phyloP scores from a whole-genome alignment of 2,888 invertebrate species.

The Phaedon cochleariae region DNA sequence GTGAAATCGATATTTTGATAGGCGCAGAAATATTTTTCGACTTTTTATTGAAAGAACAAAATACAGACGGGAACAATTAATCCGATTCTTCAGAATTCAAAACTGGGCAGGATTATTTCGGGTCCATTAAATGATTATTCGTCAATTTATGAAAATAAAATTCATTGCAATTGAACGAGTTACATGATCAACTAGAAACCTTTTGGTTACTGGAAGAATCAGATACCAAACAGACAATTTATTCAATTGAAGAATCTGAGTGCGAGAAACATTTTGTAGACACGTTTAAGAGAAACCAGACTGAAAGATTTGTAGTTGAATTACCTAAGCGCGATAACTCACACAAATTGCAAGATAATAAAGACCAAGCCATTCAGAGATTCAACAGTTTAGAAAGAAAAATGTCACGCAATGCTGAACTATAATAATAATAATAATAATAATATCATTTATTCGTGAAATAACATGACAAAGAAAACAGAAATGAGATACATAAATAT shows the following conservation, averaged over 20 bases:
- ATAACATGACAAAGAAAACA: no score
- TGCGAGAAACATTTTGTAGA: constrained; percentile 22
- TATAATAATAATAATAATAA: no score
- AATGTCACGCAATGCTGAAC: no score
- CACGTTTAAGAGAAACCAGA: constrained; percentile 3
- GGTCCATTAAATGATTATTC: constrained; percentile 1
- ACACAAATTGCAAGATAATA: neutral
- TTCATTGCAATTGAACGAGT: neutral
- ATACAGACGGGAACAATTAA: neutral
- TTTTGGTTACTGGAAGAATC: neutral
- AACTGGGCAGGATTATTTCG: constrained; percentile 23
- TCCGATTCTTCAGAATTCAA: constrained; percentile 14
- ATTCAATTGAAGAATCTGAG: constrained; percentile 12
- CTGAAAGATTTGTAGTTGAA: constrained; percentile 21
- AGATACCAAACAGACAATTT: neutral
- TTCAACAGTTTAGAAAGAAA: no score
- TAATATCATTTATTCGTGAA: no score
- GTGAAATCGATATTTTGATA: no score
- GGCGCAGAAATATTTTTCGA: constrained; percentile 15
- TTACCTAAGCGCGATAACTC: neutral
- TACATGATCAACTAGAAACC: neutral
- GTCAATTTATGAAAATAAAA: neutral
- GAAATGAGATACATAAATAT: no score
- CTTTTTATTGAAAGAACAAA: constrained; percentile 5
- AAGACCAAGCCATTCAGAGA: constrained; percentile 9